phyloP scores from a whole-genome alignment of 1,140 invertebrate genomes.

The Musca domestica region DNA sequence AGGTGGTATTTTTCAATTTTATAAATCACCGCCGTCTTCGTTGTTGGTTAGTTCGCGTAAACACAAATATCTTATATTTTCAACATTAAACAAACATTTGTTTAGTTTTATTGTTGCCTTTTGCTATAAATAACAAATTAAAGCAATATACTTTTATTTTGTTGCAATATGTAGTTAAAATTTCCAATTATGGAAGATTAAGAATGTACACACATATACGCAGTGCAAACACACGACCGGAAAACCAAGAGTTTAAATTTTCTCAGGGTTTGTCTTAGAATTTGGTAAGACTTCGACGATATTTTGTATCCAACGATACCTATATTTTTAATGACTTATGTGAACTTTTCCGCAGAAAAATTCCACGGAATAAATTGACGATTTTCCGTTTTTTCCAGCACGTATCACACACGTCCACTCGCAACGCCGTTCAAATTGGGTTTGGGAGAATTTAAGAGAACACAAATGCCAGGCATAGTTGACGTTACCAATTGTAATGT shows the following conservation, averaged over 20 bases:
- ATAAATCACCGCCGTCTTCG: background rate
- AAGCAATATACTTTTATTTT: background rate
- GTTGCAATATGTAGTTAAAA: constrained; percentile 5
- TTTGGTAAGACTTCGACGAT: too few relatives aligned
- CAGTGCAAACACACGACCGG: background rate
- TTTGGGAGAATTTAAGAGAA: constrained; percentile 16
- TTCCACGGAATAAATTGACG: background rate
- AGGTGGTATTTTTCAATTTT: too few relatives aligned
- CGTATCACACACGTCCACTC: constrained; percentile 12
- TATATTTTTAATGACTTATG: background rate
- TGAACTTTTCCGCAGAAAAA: background rate
- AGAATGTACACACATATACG: background rate
- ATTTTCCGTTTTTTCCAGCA: background rate
- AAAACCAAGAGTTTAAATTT: background rate
- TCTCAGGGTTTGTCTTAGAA: background rate
- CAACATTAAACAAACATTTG: constrained; percentile 10
- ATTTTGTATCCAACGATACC: too few relatives aligned
- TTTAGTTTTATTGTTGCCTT: constrained; percentile 8
- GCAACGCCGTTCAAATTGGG: background rate
- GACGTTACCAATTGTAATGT: background rate
- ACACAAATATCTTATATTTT: constrained; percentile 1
- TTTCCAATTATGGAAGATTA: background rate
- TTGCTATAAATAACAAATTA: constrained; percentile 10
- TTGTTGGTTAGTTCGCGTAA: background rate
- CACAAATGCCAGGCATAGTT: background rate